phyloP scores from a whole-genome alignment of 1,140 invertebrate species.

The Brachionus asplanchnoidis region DNA sequence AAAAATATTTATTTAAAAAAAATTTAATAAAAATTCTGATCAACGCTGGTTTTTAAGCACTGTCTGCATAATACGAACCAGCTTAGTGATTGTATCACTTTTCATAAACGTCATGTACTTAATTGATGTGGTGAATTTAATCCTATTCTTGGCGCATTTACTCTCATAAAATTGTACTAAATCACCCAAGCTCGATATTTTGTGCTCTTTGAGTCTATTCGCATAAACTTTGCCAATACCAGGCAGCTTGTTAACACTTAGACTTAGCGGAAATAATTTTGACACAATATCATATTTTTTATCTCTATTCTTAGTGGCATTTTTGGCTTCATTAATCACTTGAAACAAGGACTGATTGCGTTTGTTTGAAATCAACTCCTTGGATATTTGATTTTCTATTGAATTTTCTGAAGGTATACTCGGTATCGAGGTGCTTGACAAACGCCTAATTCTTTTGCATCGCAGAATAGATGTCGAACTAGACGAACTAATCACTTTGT shows the following conservation, averaged over 20 bases:
- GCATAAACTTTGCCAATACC: constrained; percentile 18
- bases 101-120: constrained; percentile 23
- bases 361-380: not conserved
- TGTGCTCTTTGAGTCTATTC: not conserved
- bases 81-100: not conserved
- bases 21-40: not conserved
- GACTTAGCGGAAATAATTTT: not conserved
- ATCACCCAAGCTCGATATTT: not conserved
- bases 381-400: not conserved
- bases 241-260: not conserved
- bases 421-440: not conserved
- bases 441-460: not conserved
- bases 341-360: not conserved
- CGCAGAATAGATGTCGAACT: not conserved
- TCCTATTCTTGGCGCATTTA: not conserved
- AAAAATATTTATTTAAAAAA: not conserved
- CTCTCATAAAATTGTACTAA: not conserved
- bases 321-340: not conserved
- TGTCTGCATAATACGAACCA: not conserved
- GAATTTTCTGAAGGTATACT: not conserved
- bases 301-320: not conserved
- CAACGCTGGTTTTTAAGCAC: not conserved
- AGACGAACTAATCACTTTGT: not conserved
- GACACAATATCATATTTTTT: not conserved
- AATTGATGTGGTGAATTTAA: not conserved